phyloP scores from a whole-genome alignment of 53 echinoderm and acorn worm species.

The Henricia sp. region DNA sequence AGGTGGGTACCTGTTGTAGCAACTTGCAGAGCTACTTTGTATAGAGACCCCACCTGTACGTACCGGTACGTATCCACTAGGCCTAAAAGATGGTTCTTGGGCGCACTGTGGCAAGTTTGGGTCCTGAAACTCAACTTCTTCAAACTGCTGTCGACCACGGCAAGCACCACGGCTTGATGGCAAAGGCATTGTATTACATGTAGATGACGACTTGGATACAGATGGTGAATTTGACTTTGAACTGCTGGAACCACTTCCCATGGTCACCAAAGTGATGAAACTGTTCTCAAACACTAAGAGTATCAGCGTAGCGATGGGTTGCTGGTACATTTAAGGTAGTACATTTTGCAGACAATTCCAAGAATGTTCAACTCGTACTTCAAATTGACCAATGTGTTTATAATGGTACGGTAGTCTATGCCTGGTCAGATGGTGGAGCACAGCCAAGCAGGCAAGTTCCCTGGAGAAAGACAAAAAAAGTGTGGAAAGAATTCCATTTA shows the following conservation, averaged over 20 bases:
- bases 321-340: too few species aligned
- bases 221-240: constrained; percentile 12
- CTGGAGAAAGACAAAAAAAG: too few species aligned
- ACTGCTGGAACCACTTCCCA: constrained; percentile 86
- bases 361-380: too few species aligned
- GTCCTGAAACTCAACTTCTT: constrained; percentile 81
- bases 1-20: constrained; percentile 42
- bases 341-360: too few species aligned
- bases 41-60: constrained; percentile 2
- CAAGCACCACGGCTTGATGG: constrained; percentile 60
- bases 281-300: too few species aligned
- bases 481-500: too few species aligned
- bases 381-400: too few species aligned
- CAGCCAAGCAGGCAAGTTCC: too few species aligned
- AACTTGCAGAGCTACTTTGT: not conserved
- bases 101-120: constrained; percentile 55
- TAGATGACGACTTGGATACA: constrained; percentile 19
- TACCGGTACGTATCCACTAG: not conserved
- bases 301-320: too few species aligned
- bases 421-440: too few species aligned
- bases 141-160: constrained; percentile 81
- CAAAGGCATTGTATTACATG: constrained; percentile 69
- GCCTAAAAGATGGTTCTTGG: not conserved
- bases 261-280: constrained; percentile 41
- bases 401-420: too few species aligned